Evolutionary conservation across 2,797 vertebrate species (phyloP).

Genomic region (Discoglossus pictus): DNA sequence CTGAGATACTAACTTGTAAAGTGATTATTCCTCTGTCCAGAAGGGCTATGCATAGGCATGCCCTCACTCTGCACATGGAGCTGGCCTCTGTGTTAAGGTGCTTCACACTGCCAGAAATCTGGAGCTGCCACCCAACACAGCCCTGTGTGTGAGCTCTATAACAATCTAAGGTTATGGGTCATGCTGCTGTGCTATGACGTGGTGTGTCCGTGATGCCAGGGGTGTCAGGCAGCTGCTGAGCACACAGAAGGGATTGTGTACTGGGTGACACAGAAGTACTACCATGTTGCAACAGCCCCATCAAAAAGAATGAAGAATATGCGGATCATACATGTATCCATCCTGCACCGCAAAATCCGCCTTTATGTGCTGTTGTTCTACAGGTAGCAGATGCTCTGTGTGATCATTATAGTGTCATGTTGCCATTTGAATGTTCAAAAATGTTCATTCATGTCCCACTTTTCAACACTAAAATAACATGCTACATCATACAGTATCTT

Average conservation of each 20-base stretch:
- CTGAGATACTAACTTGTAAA: slow-evolving; percentile 15
- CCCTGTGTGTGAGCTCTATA: slow-evolving; percentile 6
- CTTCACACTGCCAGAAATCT: slow-evolving; percentile 34
- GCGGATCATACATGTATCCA: too few species aligned
- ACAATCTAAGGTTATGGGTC: neutral
- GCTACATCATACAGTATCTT: too few species aligned
- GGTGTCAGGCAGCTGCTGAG: slow-evolving; percentile 16
- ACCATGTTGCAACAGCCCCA: too few species aligned
- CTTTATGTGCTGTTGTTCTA: too few species aligned
- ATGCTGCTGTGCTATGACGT: slow-evolving; percentile 40
- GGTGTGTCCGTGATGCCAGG: neutral
- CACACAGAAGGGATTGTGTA: slow-evolving; percentile 18
- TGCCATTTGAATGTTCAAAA: too few species aligned
- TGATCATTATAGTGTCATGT: too few species aligned
- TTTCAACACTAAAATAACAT: too few species aligned
- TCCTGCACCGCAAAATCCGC: too few species aligned
- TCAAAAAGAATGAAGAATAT: too few species aligned
- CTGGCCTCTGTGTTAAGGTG: slow-evolving; percentile 44
- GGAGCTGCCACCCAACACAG: neutral
- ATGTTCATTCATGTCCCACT: too few species aligned
- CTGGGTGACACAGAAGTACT: neutral
- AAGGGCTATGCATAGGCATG: slow-evolving; percentile 10
- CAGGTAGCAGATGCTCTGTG: too few species aligned
- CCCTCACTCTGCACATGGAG: slow-evolving; percentile 25
- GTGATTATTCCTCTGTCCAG: neutral